phyloP scores from a whole-genome alignment of 2,888 invertebrate species.

The Pyrocoelia pectoralis region DNA sequence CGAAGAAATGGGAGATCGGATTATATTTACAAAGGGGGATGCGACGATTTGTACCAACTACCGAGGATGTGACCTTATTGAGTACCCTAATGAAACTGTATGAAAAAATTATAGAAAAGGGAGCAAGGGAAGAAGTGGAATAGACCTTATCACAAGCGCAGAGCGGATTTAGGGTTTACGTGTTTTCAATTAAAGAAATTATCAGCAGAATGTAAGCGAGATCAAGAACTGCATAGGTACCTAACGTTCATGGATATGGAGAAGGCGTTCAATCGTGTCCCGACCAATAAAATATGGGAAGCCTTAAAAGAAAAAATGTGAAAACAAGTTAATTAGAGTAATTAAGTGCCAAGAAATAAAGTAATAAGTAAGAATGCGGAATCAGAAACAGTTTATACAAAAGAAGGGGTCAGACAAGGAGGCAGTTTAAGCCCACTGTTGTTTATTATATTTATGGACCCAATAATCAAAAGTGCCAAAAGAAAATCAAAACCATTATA shows the following conservation, averaged over 20 bases:
- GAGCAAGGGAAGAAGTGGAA: slow-evolving; percentile 22
- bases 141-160: slow-evolving; percentile 22
- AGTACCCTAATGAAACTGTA: slow-evolving; percentile 1
- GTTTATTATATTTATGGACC: slow-evolving; percentile 8
- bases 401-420: not conserved
- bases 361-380: slow-evolving; percentile 18
- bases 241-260: slow-evolving; percentile 25
- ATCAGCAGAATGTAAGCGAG: slow-evolving; percentile 14
- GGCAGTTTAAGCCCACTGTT: slow-evolving; percentile 18
- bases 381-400: slow-evolving; percentile 14
- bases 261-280: too few species aligned
- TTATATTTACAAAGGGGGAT: too few species aligned
- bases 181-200: slow-evolving; percentile 32
- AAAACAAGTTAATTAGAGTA: slow-evolving; percentile 15
- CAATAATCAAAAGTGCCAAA: slow-evolving; percentile 3
- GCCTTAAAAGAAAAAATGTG: too few species aligned
- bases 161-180: slow-evolving; percentile 30
- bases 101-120: slow-evolving; percentile 1
- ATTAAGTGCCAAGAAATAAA: slow-evolving; percentile 15
- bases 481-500: slow-evolving; percentile 4
- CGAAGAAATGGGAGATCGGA: too few species aligned
- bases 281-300: not conserved
- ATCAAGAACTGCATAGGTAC: slow-evolving; percentile 7
- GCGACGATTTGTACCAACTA: not conserved
- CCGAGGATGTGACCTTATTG: not conserved